Evolutionary conservation across 2,113 vertebrate species (phyloP).

Genomic region (Ptyas mucosa): DNA sequence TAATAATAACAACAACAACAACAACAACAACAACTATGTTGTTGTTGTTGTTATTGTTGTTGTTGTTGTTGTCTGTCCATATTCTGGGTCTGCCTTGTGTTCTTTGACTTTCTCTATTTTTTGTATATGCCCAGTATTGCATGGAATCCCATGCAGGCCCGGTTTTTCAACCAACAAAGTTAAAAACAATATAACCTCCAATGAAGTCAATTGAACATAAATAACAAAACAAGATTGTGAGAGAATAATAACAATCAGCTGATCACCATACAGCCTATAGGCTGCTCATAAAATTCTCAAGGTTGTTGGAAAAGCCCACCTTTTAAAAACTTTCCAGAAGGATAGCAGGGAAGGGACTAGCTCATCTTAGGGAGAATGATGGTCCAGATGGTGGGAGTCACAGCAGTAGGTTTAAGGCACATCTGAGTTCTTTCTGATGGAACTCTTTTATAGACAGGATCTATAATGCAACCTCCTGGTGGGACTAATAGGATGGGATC

Average conservation of each 20-base stretch:
- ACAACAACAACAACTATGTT: no score
- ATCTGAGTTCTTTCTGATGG: neutral
- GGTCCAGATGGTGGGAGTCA: neutral
- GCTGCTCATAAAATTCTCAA: neutral
- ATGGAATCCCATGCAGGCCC: no score
- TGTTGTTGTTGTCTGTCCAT: no score
- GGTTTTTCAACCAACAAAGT: neutral
- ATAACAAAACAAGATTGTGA: neutral
- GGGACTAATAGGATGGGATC: no score
- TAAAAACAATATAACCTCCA: neutral
- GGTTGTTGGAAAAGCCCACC: neutral
- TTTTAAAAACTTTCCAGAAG: neutral
- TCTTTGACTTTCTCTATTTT: no score
- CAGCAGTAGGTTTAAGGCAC: neutral
- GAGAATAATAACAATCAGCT: neutral
- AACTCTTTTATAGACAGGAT: neutral
- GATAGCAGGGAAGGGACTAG: neutral
- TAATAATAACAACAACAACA: no score
- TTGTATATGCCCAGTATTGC: no score
- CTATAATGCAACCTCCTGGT: no score
- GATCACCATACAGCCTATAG: neutral
- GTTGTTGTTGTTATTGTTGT: no score
- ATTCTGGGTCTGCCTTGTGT: no score
- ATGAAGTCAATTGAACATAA: neutral
- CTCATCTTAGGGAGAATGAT: neutral